phyloP scores from a whole-genome alignment of 1,140 invertebrate species.

The Drosophila ohnishii region DNA sequence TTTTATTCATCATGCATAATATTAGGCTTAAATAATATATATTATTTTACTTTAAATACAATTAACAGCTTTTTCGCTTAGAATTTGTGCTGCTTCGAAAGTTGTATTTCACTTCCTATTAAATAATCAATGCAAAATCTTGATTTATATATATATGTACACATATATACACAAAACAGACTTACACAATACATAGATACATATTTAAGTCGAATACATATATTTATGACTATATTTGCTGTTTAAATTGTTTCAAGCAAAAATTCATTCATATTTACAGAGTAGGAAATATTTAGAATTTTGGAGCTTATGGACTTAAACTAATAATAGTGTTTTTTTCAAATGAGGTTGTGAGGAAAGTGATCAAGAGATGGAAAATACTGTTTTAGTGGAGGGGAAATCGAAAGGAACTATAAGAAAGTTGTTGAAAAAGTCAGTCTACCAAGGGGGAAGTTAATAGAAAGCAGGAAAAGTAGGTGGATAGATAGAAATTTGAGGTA shows the following conservation, averaged over 20 bases:
- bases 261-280: constrained; percentile 80
- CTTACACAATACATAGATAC: constrained; percentile 56
- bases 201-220: constrained; percentile 54
- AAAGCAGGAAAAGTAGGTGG: background rate
- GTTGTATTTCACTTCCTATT: constrained; percentile 31
- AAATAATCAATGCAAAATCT: constrained; percentile 58
- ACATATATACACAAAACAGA: constrained; percentile 62
- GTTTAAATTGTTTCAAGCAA: constrained; percentile 43
- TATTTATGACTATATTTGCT: constrained; percentile 74
- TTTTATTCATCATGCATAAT: constrained; percentile 68
- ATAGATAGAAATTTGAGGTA: constrained; percentile 53
- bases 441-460: constrained; percentile 20
- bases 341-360: constrained; percentile 19
- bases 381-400: constrained; percentile 42
- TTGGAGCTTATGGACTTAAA: constrained; percentile 52
- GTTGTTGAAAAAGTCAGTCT: constrained; percentile 59
- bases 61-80: constrained; percentile 59
- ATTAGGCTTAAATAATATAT: constrained; percentile 55
- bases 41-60: constrained; percentile 62
- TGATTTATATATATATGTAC: constrained; percentile 43
- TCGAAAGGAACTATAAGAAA: constrained; percentile 49
- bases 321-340: constrained; percentile 28
- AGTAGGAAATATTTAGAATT: constrained; percentile 76
- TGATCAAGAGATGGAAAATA: constrained; percentile 49
- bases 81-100: constrained; percentile 27